Base-by-base conservation (phyloP, 1,140 invertebrate genomes). In the Brachionus plicatilis region DNA sequence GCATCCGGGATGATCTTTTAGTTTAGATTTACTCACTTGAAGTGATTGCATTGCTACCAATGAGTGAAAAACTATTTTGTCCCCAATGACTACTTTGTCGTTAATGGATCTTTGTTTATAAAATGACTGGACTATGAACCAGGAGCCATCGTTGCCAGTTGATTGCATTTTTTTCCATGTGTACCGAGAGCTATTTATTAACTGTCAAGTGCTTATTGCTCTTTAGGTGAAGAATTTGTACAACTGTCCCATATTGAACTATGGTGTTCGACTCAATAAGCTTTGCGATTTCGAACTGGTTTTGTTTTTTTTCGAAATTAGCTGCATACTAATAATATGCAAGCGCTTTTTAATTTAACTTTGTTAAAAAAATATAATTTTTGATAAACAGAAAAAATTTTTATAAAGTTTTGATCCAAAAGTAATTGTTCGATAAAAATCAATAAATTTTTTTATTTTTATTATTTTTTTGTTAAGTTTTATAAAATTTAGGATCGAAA, bases 141-240 rank as follows among this genome's bases (percentile, higher is more conserved):
- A 99, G 1, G 97, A 99, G 3, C 97, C 96, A 89, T 99, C 97
- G 91, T 99, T 99, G 0, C 97, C 97, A 88, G 95, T 95, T 17
- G 94, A 93, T 99, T 0, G 98, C 97, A 91, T 99, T 98, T 88
- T 98, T 97, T 89, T 99, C 98, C 24, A 98, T 91, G 83, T 98
- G 90, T 0, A 98, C 98, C 3, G 97, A 97, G 56, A 98, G 91
- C 27, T 97, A 92, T 90, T 99, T 98, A 90, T 99, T 99, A 5
- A 97, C 97, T 12, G 98, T 99, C 87, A 99, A 90, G 89, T 94
- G 99, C 90, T 99, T 99, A 90, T 99, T 99, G 33, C 96, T 98
- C 90, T 99, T 99, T 75, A 99, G 91, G 91, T 99, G 98, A 6
- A 99, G 91, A 29, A 99, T 90, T 93, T 96, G 76, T 1, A 72